These are phyloP conservation scores for Andrena bicolor DNA, from an alignment of 2,888 invertebrate genomes.

Conservation along the genomic window DNA sequence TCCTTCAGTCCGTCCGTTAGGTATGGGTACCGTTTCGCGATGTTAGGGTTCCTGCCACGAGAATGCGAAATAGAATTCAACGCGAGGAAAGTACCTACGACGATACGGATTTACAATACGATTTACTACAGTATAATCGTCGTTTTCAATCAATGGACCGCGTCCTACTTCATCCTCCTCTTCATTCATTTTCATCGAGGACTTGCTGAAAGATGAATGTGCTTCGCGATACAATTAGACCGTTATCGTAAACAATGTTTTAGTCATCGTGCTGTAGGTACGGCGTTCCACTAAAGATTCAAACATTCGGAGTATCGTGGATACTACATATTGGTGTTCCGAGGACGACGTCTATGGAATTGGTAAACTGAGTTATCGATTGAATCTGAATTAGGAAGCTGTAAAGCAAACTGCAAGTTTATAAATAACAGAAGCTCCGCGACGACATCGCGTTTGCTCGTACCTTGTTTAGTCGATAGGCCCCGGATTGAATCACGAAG, in stretches of 20 bases:
- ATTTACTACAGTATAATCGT: too few species aligned
- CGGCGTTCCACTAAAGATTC: neutral
- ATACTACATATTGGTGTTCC: conserved; percentile 3
- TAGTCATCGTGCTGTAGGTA: neutral
- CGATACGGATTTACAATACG: too few species aligned
- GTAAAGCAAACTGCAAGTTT: neutral
- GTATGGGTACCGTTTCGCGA: conserved; percentile 89
- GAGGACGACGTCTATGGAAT: neutral
- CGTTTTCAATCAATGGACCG: neutral
- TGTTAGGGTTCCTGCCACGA: conserved; percentile 90
- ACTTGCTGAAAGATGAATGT: neutral
- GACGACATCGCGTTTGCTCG: neutral
- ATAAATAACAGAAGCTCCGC: neutral
- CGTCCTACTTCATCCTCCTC: neutral
- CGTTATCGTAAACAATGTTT: conserved; percentile 3
- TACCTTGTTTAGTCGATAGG: neutral
- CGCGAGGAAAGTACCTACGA: too few species aligned
- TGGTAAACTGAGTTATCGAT: conserved; percentile 11
- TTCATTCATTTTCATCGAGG: neutral
- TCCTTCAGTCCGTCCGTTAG: conserved; percentile 88
- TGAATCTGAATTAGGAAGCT: neutral
- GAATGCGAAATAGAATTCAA: conserved; percentile 7
- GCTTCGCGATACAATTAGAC: neutral
- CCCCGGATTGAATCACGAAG: too few species aligned
- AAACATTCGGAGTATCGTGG: conserved; percentile 9